Evolutionary conservation across 2,113 vertebrate genomes (phyloP), one percentile per base, ranked within the genome.

Genomic region (Sinosuthora webbiana): DNA sequence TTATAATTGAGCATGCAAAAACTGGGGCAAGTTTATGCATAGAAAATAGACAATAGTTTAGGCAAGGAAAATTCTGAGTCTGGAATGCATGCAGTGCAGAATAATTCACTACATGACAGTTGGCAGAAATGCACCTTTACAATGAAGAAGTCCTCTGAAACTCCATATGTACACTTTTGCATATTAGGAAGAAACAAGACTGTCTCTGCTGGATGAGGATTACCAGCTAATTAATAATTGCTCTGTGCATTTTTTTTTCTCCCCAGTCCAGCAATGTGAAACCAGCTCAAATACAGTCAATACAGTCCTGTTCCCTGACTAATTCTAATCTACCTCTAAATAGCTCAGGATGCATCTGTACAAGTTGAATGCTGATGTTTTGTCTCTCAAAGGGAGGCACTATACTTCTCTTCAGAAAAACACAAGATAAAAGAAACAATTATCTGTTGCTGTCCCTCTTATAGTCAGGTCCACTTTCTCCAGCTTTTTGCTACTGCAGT

Each of bases 41-140:
- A 64, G 45, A 92, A 96, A 95, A 94, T 56, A 90, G 13, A 22
- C 84, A 80, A 70, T 47, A 71, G 68, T 23, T 50, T 52, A 55
- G 41, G 23, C 37, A 87, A 88, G 56, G 62, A 95, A 97, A 93
- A 87, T 82, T 42, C 45, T 93, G 59, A 87, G 28, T 94, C 64
- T 83, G 18, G 35, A 87, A 90, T 39, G 52, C 14, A 30, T 20
- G 24, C 7, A 87, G 65, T 19, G 57, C 23, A 60, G 70, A 92
- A 91, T 85, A 84, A 96, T 69, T 79, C 17, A 33, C 33, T 55
- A 35, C 45, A 18, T 57, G 60, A 59, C 20, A 63, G 33, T 47
- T 50, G 11, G 50, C 31, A 90, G 50, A 92, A 92, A 75, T 52
- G 18, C 10, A 63, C 23, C 33, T 82, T 85, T 80, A 82, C 14